Percentiles rank a stretch among this genome's conserved stretches.
These are phyloP conservation scores for Byasa hedistus DNA, from an alignment of 2,888 invertebrate species.

Conservation along the genomic window DNA sequence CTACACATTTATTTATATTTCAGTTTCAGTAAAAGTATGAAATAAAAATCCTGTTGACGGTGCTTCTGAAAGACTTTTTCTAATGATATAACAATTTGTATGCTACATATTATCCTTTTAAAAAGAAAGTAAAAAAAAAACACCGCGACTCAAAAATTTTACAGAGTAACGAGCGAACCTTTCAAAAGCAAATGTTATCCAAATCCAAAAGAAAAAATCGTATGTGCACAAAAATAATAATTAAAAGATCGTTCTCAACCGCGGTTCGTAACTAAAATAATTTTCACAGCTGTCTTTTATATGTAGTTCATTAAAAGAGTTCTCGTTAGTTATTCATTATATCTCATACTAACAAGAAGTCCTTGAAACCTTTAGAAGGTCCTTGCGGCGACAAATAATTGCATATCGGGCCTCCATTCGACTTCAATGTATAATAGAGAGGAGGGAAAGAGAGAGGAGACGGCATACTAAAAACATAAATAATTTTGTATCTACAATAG, in stretches of 20 bases:
- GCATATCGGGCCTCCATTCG: conserved; percentile 7
- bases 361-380: conserved; percentile 15
- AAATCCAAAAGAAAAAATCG: not conserved
- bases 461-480: no score
- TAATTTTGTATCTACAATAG: no score
- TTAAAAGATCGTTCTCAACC: not conserved
- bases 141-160: no score
- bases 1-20: no score
- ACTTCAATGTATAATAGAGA: not conserved
- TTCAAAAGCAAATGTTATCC: not conserved
- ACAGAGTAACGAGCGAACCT: not conserved
- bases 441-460: no score
- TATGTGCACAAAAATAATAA: not conserved
- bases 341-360: conserved; percentile 18
- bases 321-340: conserved; percentile 13
- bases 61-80: not conserved
- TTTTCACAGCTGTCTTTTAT: conserved; percentile 6
- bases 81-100: no score
- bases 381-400: conserved; percentile 20
- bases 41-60: no score
- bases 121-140: no score
- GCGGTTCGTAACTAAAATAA: conserved; percentile 6
- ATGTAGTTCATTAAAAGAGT: conserved; percentile 20
- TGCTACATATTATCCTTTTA: no score
- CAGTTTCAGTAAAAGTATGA: no score